Base-by-base conservation (phyloP, 2,888 invertebrate genomes). In the Hyposoter dolosus region DNA sequence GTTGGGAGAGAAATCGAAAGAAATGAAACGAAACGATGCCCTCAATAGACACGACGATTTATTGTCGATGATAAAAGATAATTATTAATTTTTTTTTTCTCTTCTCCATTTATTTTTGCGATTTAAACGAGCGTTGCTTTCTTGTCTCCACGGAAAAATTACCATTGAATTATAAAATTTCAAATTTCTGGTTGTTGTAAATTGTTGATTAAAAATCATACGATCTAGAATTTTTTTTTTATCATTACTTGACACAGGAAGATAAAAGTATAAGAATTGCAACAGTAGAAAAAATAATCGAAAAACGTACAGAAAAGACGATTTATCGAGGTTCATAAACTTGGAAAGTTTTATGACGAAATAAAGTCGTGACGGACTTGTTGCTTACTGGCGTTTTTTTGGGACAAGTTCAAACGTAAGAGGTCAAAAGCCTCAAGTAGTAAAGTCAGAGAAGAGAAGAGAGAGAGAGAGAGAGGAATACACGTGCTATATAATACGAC, bases 371-470 rank as follows among this genome's bases (percentile, higher is more conserved):
- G 17, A 74, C 6, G n/a, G 53, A 63, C 47, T 43, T 66, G 43
- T 65, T 45, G n/a, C 23, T 15, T 43, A 53, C 40, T 35, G 9
- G n/a, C 19, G 28, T 81, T 76, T 69, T 69, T 69, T 74, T 35
- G 76, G 81, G 60, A 50, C 82, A 78, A 77, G 43, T 72, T 77
- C 65, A 72, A 69, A 83, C 47, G 65, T 65, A 72, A 53, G 66
- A 77, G 80, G 71, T 81, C 80, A 84, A 81, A 72, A 40, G 76
- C 80, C 80, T n/a, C 68, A 10, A 12, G 43, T 72, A 12, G 40
- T 72, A n/a, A 23, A 53, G 32, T 47, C 15, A 40, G 74, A 47
- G 40, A 32, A 50, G 4, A 50, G 28, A 28, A 28, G 28, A 28
- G 28, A 3, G 28, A 40, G 74, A 47, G 40, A 32, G 32, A 65